These are phyloP conservation scores for Ectemnius lituratus DNA, from an alignment of 2,888 invertebrate genomes.

Conservation along the genomic window DNA sequence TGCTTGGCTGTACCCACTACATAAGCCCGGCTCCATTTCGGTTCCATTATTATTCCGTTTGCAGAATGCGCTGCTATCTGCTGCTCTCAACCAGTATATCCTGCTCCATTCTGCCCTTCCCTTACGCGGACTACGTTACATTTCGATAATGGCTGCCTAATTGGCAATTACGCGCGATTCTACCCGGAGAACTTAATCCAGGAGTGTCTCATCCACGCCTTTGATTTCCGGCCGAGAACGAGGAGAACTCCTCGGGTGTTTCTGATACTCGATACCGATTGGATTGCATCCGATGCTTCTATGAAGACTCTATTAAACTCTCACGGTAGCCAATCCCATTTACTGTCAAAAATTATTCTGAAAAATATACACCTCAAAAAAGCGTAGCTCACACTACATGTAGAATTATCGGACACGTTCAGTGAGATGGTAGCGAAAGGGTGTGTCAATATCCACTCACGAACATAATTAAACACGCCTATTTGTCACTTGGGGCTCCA, in stretches of 20 bases:
- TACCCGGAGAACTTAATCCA: constrained; percentile 33
- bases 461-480: too few relatives aligned
- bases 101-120: constrained; percentile 30
- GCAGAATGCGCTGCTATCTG: constrained; percentile 12
- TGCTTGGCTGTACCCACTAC: constrained; percentile 45
- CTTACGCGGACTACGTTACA: constrained; percentile 28
- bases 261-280: too few relatives aligned
- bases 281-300: too few relatives aligned
- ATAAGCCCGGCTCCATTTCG: constrained; percentile 31
- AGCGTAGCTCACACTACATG: too few relatives aligned
- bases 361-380: too few relatives aligned
- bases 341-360: too few relatives aligned
- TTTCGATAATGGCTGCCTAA: constrained; percentile 56
- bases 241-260: too few relatives aligned
- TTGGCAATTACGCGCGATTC: constrained; percentile 53
- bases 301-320: too few relatives aligned
- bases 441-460: not conserved
- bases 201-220: constrained; percentile 31
- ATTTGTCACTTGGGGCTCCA: too few relatives aligned
- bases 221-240: not conserved
- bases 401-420: too few relatives aligned
- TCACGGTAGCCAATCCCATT: too few relatives aligned
- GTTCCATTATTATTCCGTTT: constrained; percentile 55
- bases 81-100: constrained; percentile 24
- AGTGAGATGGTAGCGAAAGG: not conserved